Evolutionary conservation across 2,797 vertebrate species (phyloP).

Genomic region (Sebastolobus altivelis): DNA sequence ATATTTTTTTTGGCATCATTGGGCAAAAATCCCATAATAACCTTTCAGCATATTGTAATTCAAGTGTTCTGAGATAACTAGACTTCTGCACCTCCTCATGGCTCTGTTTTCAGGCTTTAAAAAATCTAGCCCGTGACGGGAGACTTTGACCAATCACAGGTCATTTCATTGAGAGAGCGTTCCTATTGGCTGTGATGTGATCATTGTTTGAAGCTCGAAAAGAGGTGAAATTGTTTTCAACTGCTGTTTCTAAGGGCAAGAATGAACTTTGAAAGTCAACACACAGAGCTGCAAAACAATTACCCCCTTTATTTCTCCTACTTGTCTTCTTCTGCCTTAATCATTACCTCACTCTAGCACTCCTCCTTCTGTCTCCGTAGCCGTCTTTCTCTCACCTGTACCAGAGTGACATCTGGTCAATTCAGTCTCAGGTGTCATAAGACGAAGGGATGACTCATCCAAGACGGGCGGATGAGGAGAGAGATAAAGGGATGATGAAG

Average conservation of each 20-base stretch:
- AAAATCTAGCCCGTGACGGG: no score
- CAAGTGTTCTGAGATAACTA: no score
- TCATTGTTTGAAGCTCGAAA: neutral
- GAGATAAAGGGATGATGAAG: constrained; percentile 60
- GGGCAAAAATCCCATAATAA: no score
- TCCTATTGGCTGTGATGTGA: no score
- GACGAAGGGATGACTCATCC: constrained; percentile 68
- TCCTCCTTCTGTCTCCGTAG: neutral
- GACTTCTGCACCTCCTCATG: no score
- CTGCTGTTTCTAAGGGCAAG: neutral
- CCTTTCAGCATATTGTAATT: no score
- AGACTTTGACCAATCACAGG: no score
- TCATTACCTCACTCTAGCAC: neutral
- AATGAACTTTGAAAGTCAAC: neutral
- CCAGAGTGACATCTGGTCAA: constrained; percentile 57
- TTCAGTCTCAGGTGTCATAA: constrained; percentile 61
- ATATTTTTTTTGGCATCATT: no score
- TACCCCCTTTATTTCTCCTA: neutral
- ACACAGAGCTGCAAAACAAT: constrained; percentile 1
- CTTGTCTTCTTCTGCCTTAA: neutral
- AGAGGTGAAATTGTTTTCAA: neutral
- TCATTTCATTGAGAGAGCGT: no score
- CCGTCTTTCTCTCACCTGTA: constrained; percentile 5
- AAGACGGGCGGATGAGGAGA: constrained; percentile 37
- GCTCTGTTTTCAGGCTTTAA: no score